These are phyloP conservation scores for Phrixothrix hirtus DNA, from an alignment of 2,888 invertebrate species.

Conservation along the genomic window DNA sequence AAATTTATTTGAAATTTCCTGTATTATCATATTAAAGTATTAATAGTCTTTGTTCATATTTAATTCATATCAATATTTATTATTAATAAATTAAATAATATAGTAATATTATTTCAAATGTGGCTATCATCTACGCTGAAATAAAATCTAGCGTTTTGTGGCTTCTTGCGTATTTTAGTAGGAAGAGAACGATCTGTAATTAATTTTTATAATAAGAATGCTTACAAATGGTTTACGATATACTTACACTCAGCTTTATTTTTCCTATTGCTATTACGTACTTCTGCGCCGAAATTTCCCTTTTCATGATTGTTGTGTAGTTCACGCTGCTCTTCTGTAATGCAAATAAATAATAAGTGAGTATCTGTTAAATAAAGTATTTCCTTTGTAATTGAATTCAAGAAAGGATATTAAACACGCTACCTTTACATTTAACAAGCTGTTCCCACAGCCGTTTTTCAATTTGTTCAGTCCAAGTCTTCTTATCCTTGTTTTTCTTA, in stretches of 20 bases:
- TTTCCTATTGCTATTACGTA: conserved; percentile 2
- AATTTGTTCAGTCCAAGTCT: conserved; percentile 45
- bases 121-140: neutral
- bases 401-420: neutral
- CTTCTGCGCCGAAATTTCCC: neutral
- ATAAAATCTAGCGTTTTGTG: conserved; percentile 3
- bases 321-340: conserved; percentile 14
- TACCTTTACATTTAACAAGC: conserved; percentile 47
- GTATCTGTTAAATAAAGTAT: neutral
- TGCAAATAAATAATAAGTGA: neutral
- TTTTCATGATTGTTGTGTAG: conserved; percentile 4
- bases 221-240: neutral
- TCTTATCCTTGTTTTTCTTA: conserved; percentile 43
- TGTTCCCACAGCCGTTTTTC: conserved; percentile 48
- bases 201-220: neutral
- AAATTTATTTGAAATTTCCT: too few species aligned
- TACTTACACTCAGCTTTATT: conserved; percentile 13
- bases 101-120: too few species aligned
- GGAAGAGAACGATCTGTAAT: conserved; percentile 2
- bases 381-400: neutral
- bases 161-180: conserved; percentile 2
- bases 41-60: too few species aligned
- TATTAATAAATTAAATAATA: too few species aligned
- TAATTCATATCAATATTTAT: too few species aligned
- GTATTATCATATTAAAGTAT: too few species aligned